Base-by-base conservation (phyloP, 2,888 invertebrate genomes). In the Barypeithes pellucidus region DNA sequence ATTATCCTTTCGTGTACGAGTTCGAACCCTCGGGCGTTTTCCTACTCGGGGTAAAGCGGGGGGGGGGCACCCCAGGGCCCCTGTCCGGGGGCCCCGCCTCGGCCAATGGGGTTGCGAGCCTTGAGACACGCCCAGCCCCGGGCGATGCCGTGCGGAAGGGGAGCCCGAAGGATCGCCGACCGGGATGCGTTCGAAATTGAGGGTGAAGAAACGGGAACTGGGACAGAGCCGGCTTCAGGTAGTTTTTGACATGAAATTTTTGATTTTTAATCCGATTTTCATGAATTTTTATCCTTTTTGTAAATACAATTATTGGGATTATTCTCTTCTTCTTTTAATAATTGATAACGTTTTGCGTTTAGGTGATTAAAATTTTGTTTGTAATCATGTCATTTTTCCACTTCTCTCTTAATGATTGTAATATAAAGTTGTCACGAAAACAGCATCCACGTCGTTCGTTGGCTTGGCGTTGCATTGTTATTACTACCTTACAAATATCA, bases 121-220 rank as follows among this genome's bases (percentile, higher is more conserved):
- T 29, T 61, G 61, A 68, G 68, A 68, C 68, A 68, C 68, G 68
- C 68, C 68, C 68, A 68, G 68, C 68, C 68, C 60, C 61, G 68
- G 68, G 68, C 68, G 29, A 68, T 68, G 62, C 52, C 50, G 45
- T 50, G 57, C 61, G 47, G 68, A 33, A 33, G 66, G 47, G 66
- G 52, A 41, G 59, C 67, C 59, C 61, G 45, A 67, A 57, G 67
- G 54, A 67, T 45, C 12, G 57, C 66, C 54, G 60, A 14, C 18
- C 43, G 67, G 45, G 45, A 57, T 29, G 45, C 59, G 67, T 66
- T 63, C 33, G 67, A 16, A 62, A 29, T 54, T 18, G 41, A 29
- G 61, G 43, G 24, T 45, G 16, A 22, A 45, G 61, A 29, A 45
- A 61, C 20, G 12, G 12, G 45, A 45, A 7, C 7, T 14, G 61